Conservation (phyloP, 2,797 vertebrate species). For the Momotus momota region DNA sequence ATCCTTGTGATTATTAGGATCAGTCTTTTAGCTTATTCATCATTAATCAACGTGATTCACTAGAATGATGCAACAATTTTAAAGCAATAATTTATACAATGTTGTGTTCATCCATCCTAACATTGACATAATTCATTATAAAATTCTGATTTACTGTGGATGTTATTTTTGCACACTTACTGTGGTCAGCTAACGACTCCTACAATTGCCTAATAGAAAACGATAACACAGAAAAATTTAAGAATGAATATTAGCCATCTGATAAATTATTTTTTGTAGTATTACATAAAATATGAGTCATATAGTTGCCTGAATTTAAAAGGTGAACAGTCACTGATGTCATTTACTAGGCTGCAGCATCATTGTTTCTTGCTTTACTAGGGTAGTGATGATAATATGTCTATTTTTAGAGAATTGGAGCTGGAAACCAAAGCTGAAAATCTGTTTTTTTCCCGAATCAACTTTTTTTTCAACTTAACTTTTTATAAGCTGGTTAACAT, state of each 20-base stretch:
- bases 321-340: neutral
- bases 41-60: constrained; percentile 55
- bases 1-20: neutral
- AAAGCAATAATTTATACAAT: constrained; percentile 56
- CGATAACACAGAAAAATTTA: constrained; percentile 58
- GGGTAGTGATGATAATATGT: neutral
- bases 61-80: constrained; percentile 21
- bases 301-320: constrained; percentile 19
- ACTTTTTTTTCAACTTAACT: neutral
- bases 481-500: neutral
- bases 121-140: constrained; percentile 37
- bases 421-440: neutral
- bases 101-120: constrained; percentile 50
- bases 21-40: constrained; percentile 42
- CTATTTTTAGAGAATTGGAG: neutral
- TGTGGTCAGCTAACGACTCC: constrained; percentile 62
- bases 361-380: neutral
- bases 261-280: constrained; percentile 44
- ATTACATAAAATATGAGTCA: constrained; percentile 27
- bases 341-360: neutral
- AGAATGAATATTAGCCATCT: constrained; percentile 36
- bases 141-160: constrained; percentile 61
- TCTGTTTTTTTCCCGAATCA: neutral
- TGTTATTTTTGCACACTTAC: constrained; percentile 63
- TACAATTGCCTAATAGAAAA: constrained; percentile 61